Percentiles rank a stretch among this genome's conserved stretches.
phyloP scores from a whole-genome alignment of 2,113 vertebrate genomes.

The Cichladusa arquata region DNA sequence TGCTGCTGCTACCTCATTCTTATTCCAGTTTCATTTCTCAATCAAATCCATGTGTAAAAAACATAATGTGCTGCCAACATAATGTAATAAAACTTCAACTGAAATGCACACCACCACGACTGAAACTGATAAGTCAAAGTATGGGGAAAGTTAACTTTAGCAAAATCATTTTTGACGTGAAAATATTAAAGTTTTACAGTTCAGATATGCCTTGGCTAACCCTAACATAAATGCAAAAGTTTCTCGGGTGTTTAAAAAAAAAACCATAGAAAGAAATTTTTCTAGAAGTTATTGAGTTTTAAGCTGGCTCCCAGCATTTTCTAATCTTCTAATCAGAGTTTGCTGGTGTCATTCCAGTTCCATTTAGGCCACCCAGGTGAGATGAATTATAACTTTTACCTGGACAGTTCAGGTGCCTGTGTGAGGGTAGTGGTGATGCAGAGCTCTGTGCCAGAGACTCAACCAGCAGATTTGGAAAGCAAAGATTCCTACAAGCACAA shows the following conservation, averaged over 20 bases:
- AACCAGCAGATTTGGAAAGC: constrained; percentile 53
- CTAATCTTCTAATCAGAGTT: constrained; percentile 12
- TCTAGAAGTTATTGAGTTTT: constrained; percentile 4
- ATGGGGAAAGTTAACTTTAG: constrained; percentile 75
- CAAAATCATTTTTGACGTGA: constrained; percentile 75
- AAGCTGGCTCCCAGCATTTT: not conserved
- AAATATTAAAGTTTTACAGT: constrained; percentile 71
- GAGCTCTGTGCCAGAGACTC: constrained; percentile 39
- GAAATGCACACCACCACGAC: constrained; percentile 72
- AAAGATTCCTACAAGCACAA: constrained; percentile 44
- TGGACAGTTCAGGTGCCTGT: not conserved
- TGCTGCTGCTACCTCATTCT: constrained; percentile 76
- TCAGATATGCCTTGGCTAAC: constrained; percentile 43
- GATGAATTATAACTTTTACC: constrained; percentile 34
- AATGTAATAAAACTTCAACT: constrained; percentile 78
- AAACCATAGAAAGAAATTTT: not conserved
- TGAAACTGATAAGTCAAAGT: constrained; percentile 74
- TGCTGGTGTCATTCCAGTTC: not conserved
- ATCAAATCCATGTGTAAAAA: constrained; percentile 82
- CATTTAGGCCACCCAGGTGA: not conserved
- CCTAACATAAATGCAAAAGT: constrained; percentile 39
- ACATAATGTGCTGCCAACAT: constrained; percentile 75
- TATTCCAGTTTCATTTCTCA: constrained; percentile 81
- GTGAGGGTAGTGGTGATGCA: constrained; percentile 32
- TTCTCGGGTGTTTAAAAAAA: constrained; percentile 22